These are phyloP conservation scores for Malurus elegans DNA, from an alignment of 2,113 vertebrate species.

Conservation along the genomic window DNA sequence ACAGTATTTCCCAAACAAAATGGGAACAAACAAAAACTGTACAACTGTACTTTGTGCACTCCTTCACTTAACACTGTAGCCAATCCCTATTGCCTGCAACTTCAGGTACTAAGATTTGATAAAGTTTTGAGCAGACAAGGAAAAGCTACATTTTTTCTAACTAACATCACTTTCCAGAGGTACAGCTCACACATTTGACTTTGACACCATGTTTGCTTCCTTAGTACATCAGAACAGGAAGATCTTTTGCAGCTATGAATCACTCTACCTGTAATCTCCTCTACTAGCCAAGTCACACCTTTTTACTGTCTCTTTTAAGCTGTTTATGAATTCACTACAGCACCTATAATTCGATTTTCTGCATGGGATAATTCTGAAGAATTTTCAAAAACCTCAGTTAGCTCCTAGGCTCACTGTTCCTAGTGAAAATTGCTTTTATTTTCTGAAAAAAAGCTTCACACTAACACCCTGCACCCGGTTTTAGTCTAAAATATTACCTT, in stretches of 20 bases:
- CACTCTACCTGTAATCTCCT: background rate
- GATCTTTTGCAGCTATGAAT: background rate
- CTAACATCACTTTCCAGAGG: background rate
- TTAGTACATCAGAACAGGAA: background rate
- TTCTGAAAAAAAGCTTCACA: background rate
- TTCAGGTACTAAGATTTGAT: background rate
- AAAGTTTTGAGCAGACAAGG: background rate
- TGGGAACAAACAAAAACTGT: background rate
- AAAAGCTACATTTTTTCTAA: background rate
- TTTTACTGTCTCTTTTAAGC: background rate
- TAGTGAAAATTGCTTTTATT: background rate
- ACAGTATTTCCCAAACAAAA: background rate
- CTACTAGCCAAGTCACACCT: background rate
- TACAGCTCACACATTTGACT: background rate
- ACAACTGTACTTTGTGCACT: background rate
- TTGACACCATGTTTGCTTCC: background rate
- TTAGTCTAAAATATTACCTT: background rate
- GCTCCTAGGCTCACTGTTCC: background rate
- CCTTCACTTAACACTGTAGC: background rate
- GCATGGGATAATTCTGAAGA: background rate
- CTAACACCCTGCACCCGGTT: background rate
- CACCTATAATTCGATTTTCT: background rate
- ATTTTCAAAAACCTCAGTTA: background rate
- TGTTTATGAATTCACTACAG: background rate
- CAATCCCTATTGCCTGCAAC: background rate